Evolutionary conservation across 2,888 invertebrate species (phyloP).

Genomic region (Congeria kusceri): DNA sequence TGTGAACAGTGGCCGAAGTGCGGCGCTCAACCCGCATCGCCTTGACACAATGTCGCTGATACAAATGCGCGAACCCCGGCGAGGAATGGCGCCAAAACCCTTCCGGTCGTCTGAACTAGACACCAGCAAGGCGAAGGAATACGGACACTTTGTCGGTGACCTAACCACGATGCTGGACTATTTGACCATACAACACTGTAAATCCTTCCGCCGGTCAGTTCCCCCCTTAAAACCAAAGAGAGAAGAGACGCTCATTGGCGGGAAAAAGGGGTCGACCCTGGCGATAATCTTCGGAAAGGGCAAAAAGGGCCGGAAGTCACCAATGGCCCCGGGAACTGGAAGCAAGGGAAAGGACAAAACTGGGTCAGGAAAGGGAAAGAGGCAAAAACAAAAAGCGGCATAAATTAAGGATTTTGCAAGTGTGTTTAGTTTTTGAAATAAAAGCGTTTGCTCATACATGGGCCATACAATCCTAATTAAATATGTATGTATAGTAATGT

Average conservation of each 20-base stretch:
- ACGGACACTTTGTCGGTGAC: constrained; percentile 62
- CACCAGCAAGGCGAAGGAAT: constrained; percentile 65
- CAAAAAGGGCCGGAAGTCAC: constrained; percentile 53
- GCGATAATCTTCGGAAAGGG: constrained; percentile 76
- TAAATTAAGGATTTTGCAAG: too few species aligned
- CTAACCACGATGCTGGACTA: constrained; percentile 73
- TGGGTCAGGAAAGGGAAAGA: constrained; percentile 27
- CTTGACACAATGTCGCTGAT: constrained; percentile 67
- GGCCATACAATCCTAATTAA: too few species aligned
- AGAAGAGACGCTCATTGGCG: constrained; percentile 28
- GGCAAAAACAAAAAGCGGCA: not conserved
- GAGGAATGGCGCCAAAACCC: constrained; percentile 62
- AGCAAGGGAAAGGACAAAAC: constrained; percentile 31
- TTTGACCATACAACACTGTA: constrained; percentile 72
- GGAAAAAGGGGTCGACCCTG: constrained; percentile 69
- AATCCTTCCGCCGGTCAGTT: constrained; percentile 76
- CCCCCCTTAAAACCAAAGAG: constrained; percentile 60
- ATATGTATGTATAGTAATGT: too few species aligned
- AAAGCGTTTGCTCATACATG: too few species aligned
- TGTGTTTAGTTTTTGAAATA: too few species aligned
- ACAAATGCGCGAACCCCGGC: constrained; percentile 63
- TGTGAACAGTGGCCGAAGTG: not conserved
- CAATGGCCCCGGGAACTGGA: constrained; percentile 29
- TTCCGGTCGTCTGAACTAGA: constrained; percentile 73
- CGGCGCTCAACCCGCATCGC: not conserved